Evolutionary conservation across 2,113 vertebrate genomes (phyloP), one percentile per base, ranked within the genome.

Genomic region (Oplegnathus fasciatus): DNA sequence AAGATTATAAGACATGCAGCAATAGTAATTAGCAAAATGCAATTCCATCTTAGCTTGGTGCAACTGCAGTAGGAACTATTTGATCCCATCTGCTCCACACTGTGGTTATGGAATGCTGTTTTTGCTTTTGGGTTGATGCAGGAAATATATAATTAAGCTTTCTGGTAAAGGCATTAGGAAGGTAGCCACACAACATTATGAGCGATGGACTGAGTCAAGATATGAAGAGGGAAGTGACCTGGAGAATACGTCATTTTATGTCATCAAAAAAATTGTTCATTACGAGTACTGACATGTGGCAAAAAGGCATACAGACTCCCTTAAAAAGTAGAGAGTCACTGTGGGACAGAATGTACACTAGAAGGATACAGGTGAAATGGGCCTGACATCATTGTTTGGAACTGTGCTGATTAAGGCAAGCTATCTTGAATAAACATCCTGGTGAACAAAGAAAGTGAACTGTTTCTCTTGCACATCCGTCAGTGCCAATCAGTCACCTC

Each of bases 351-450:
- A 30, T 22, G 6, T 28, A 26, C 9, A 68, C 24, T 44, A 17
- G 32, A 22, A 22, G 10, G 18, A 62, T 42, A 24, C 9, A 48
- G n/a, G 52, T 37, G 50, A 60, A 60, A 55, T 26, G 20, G 2
- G 54, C 2, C 22, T 65, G 37, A 72, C 34, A 50, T 54, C 32
- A 37, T 8, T 73, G 62, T 75, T 75, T 74, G 52, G 22, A 40
- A 67, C 65, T 65, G 37, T 42, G 72, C 69, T 50, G 30, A 86
- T 71, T 69, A 34, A 32, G 28, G 32, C 26, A 46, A 84, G 24
- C 22, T 44, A 82, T 83, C 76, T 77, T 50, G 69, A 68, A 75
- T 80, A 89, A 91, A 90, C 86, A 88, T 86, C 68, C 82, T 79
- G 85, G 44, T 18, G 24, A 60, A 58, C 44, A 30, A 48, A 54